These are phyloP conservation scores for Aspidiotus destructor DNA, from an alignment of 2,888 invertebrate species.

Conservation along the genomic window DNA sequence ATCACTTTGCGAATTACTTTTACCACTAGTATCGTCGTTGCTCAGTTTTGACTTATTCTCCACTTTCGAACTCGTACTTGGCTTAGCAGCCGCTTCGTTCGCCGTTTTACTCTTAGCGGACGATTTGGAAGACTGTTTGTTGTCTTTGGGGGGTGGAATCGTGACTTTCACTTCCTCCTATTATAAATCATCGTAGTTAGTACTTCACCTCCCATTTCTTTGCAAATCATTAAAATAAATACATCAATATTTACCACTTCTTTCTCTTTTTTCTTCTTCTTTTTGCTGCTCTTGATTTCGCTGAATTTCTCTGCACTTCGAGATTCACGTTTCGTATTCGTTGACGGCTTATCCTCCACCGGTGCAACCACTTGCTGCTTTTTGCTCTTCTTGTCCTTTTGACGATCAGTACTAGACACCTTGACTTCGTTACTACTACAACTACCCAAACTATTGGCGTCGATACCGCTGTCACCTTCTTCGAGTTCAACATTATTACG, in stretches of 20 bases:
- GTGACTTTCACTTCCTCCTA: slow-evolving; percentile 4
- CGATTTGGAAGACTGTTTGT: not conserved
- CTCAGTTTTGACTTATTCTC: slow-evolving; percentile 3
- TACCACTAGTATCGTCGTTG: not conserved
- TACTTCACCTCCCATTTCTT: too few relatives aligned
- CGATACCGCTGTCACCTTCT: slow-evolving; percentile 82
- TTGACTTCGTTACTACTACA: slow-evolving; percentile 78
- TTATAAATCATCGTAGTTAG: not conserved
- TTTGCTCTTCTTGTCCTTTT: slow-evolving; percentile 57
- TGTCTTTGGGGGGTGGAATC: not conserved
- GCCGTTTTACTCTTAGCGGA: not conserved
- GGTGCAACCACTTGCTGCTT: slow-evolving; percentile 39
- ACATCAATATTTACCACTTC: not conserved
- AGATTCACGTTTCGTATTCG: slow-evolving; percentile 8
- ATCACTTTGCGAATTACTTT: not conserved
- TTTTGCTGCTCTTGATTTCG: slow-evolving; percentile 12
- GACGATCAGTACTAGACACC: slow-evolving; percentile 36
- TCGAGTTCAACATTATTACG: slow-evolving; percentile 52
- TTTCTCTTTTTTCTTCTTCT: slow-evolving; percentile 11
- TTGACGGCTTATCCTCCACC: slow-evolving; percentile 7
- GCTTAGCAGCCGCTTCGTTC: not conserved
- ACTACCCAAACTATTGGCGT: slow-evolving; percentile 78
- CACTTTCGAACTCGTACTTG: not conserved
- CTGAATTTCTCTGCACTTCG: slow-evolving; percentile 11
- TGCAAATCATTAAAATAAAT: not conserved